Evolutionary conservation across 2,888 invertebrate genomes (phyloP).

Genomic region (Melangyna quadrimaculata): DNA sequence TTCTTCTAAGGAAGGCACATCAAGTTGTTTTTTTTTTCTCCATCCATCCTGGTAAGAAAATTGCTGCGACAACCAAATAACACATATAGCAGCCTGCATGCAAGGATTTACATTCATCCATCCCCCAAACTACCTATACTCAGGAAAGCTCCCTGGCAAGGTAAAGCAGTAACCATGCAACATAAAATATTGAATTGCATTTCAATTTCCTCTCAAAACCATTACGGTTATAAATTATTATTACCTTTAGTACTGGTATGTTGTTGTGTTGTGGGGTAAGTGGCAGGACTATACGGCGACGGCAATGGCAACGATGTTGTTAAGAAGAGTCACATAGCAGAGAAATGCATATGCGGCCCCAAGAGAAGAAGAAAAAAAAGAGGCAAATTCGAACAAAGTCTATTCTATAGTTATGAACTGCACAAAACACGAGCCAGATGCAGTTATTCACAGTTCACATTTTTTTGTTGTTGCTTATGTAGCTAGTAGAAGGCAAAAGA

Average conservation of each 20-base stretch:
- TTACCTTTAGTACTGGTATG: conserved; percentile 38
- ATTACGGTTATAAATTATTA: conserved; percentile 69
- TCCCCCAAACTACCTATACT: not conserved
- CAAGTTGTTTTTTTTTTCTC: conserved; percentile 45
- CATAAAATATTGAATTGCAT: conserved; percentile 63
- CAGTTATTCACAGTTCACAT: conserved; percentile 41
- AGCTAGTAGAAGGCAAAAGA: not conserved
- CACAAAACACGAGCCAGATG: conserved; percentile 9
- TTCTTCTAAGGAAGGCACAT: not conserved
- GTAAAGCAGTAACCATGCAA: conserved; percentile 3
- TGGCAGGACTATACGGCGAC: conserved; percentile 41
- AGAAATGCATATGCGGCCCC: not conserved
- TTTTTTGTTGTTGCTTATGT: conserved; percentile 1
- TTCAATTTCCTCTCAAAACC: conserved; percentile 70
- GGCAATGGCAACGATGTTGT: conserved; percentile 31
- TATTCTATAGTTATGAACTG: not conserved
- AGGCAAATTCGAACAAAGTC: conserved; percentile 13
- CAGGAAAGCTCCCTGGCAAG: too few species aligned
- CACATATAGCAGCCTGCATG: not conserved
- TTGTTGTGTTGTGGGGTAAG: conserved; percentile 24
- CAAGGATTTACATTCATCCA: conserved; percentile 31
- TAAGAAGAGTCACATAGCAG: conserved; percentile 4
- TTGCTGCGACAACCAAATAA: not conserved
- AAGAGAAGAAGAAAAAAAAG: not conserved
- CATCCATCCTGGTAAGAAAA: conserved; percentile 29